Percentiles rank a stretch among this genome's conserved stretches.
phyloP scores from a whole-genome alignment of 2,113 vertebrate species.

The Falco punctatus region DNA sequence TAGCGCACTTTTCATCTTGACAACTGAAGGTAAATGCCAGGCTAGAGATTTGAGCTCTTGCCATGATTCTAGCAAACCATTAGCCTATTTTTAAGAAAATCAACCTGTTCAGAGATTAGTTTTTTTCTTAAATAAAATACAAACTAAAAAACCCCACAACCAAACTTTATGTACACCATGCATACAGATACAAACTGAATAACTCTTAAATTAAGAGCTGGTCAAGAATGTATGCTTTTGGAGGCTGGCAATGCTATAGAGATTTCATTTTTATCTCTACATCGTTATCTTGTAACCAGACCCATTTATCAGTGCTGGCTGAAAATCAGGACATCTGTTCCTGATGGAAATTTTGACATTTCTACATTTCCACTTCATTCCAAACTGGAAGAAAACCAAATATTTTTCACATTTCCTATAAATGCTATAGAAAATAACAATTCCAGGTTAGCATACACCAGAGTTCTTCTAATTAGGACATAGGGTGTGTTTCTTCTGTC shows the following conservation, averaged over 20 bases:
- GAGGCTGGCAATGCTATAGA: background rate
- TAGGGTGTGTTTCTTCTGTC: background rate
- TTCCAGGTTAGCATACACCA: background rate
- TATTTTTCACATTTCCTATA: constrained; percentile 15
- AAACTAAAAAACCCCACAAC: background rate
- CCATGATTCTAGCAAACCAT: background rate
- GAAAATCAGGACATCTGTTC: constrained; percentile 53
- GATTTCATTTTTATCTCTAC: background rate
- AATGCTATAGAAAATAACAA: constrained; percentile 15
- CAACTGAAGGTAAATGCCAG: background rate
- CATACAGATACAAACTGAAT: background rate
- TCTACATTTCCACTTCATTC: constrained; percentile 23
- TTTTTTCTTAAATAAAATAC: background rate
- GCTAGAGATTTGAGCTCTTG: background rate
- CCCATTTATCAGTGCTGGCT: constrained; percentile 2
- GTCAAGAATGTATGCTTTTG: background rate
- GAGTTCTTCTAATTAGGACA: background rate
- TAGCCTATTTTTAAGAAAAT: background rate
- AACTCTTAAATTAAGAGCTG: background rate
- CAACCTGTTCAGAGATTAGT: background rate
- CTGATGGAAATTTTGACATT: constrained; percentile 34
- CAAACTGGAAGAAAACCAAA: constrained; percentile 15
- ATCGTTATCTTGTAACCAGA: background rate
- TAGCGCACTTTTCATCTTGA: background rate
- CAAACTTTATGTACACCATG: background rate